These are phyloP conservation scores for Anneissia japonica DNA, from an alignment of 35 echinoderm and acorn worm genomes.

Conservation along the genomic window DNA sequence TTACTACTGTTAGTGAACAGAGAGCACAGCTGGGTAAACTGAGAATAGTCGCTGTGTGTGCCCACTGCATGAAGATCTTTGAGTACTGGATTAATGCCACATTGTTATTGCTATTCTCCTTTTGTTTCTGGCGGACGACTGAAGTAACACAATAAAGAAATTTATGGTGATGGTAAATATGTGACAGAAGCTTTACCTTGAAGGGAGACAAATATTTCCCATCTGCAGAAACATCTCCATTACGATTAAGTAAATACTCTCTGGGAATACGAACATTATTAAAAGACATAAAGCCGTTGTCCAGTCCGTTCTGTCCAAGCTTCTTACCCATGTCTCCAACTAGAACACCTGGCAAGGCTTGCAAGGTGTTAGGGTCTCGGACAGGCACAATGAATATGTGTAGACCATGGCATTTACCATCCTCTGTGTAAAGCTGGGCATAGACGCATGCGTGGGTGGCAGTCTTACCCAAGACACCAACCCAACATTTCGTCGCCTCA, in stretches of 20 bases:
- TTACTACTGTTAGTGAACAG: too few relatives aligned
- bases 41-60: too few relatives aligned
- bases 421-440: conserved; percentile 88
- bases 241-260: conserved; percentile 59
- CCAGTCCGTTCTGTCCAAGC: conserved; percentile 85
- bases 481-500: conserved; percentile 93
- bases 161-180: too few relatives aligned
- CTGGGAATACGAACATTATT: conserved; percentile 72
- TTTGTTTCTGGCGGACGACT: too few relatives aligned
- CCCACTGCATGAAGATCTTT: too few relatives aligned
- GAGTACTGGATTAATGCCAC: too few relatives aligned
- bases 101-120: too few relatives aligned
- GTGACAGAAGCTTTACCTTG: too few relatives aligned
- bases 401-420: conserved; percentile 82
- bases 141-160: too few relatives aligned
- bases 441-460: conserved; percentile 81
- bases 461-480: conserved; percentile 83
- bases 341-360: conserved; percentile 58
- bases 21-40: too few relatives aligned
- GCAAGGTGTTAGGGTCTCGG: conserved; percentile 59
- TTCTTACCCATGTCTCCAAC: conserved; percentile 92
- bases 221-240: conserved; percentile 57
- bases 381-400: conserved; percentile 80
- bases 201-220: conserved; percentile 59
- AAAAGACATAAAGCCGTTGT: conserved; percentile 94